Conservation (phyloP, 2,113 vertebrate species). For the Pachypanchax playfairii region DNA sequence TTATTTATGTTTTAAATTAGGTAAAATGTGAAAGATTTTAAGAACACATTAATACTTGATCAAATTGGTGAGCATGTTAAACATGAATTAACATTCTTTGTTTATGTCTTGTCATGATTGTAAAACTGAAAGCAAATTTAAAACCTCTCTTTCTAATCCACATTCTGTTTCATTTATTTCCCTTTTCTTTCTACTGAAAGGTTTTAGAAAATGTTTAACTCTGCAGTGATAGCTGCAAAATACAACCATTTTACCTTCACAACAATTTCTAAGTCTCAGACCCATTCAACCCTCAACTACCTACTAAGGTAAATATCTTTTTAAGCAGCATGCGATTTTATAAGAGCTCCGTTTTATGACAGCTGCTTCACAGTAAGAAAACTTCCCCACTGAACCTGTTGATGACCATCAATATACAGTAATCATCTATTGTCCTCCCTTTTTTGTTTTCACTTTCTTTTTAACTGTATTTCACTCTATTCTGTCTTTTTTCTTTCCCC, state of each 20-base stretch:
- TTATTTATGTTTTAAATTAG: too few species aligned
- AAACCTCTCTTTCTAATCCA: neutral
- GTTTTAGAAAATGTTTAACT: neutral
- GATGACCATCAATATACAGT: neutral
- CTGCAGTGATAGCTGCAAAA: conserved; percentile 13
- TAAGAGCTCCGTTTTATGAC: conserved; percentile 1
- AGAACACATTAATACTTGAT: too few species aligned
- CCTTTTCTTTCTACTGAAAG: neutral
- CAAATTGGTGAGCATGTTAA: too few species aligned
- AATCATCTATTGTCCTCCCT: conserved; percentile 8
- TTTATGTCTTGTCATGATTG: neutral
- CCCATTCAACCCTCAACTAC: neutral
- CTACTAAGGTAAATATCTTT: neutral
- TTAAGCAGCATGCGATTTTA: conserved; percentile 10
- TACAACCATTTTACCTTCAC: neutral
- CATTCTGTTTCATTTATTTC: neutral
- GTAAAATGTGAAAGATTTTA: too few species aligned
- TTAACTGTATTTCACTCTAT: conserved; percentile 9
- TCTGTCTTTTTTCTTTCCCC: conserved; percentile 27
- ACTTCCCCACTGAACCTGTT: conserved; percentile 3
- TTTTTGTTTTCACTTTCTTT: conserved; percentile 1
- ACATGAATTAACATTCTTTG: neutral
- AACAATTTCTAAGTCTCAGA: conserved; percentile 8
- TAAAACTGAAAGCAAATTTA: neutral
- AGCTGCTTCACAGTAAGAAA: conserved; percentile 8